A percentile compares a stretch with the other conserved stretches of the same genome.
phyloP scores from a whole-genome alignment of 2,888 invertebrate genomes.

The Dilophus febrilis region DNA sequence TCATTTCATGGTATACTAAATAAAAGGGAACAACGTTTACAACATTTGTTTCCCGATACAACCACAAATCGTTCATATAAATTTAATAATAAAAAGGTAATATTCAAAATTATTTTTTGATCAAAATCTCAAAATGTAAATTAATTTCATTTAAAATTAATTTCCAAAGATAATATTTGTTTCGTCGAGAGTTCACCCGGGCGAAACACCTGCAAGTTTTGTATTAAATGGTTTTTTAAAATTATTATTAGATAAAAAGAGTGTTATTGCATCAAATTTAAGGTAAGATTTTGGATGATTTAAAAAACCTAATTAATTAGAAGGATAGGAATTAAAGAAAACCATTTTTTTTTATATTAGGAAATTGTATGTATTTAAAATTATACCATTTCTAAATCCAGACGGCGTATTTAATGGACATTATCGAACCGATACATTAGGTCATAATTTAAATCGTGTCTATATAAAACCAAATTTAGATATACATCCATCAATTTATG shows the following conservation, averaged over 20 bases:
- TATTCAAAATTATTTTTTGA: conserved; percentile 5
- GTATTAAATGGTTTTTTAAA: conserved; percentile 79
- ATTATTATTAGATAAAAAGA: conserved; percentile 54
- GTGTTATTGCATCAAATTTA: conserved; percentile 54
- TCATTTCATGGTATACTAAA: conserved; percentile 60
- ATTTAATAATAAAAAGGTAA: conserved; percentile 62
- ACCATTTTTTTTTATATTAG: conserved; percentile 7
- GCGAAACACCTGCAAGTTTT: conserved; percentile 81
- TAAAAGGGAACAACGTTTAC: conserved; percentile 53
- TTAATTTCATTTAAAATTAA: conserved; percentile 24
- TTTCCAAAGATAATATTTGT: conserved; percentile 73
- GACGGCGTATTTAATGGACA: conserved; percentile 79
- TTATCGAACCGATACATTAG: conserved; percentile 71
- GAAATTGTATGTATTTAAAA: conserved; percentile 66
- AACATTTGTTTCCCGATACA: conserved; percentile 54
- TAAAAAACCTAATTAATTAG: background rate
- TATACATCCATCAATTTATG: conserved; percentile 72
- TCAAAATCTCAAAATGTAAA: background rate
- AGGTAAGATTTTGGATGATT: conserved; percentile 26
- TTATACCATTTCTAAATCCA: conserved; percentile 81
- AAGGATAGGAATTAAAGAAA: background rate
- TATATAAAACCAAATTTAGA: conserved; percentile 60
- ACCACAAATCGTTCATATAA: conserved; percentile 48
- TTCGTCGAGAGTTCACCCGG: conserved; percentile 81
- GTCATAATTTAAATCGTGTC: conserved; percentile 75